Conservation (phyloP, 2,113 vertebrate genomes). For the Boleophthalmus pectinirostris region DNA sequence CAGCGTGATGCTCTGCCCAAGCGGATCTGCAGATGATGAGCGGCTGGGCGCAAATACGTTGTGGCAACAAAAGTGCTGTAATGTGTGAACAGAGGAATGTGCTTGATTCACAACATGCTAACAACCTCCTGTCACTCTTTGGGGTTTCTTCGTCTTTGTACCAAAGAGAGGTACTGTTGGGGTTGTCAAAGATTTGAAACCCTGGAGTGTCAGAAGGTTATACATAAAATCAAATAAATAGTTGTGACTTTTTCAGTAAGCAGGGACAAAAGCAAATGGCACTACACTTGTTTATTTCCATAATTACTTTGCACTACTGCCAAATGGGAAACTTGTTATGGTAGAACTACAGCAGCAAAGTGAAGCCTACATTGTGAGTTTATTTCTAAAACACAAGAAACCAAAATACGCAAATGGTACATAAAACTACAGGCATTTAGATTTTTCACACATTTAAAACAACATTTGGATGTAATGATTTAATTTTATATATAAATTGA, state of each 20-base stretch:
- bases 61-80: not conserved
- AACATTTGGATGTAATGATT: not conserved
- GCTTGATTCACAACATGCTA: slow-evolving; percentile 3
- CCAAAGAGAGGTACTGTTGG: not conserved
- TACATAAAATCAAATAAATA: too few species aligned
- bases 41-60: not conserved
- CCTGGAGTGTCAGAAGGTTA: not conserved
- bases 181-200: not conserved
- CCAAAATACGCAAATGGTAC: too few species aligned
- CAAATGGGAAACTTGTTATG: too few species aligned
- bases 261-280: too few species aligned
- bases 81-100: slow-evolving; percentile 1
- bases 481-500: too few species aligned
- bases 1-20: not conserved
- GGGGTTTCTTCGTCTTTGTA: not conserved
- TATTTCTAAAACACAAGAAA: too few species aligned
- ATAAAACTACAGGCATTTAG: not conserved
- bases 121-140: not conserved
- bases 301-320: too few species aligned
- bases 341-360: too few species aligned
- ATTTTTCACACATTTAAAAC: not conserved
- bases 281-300: too few species aligned
- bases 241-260: too few species aligned
- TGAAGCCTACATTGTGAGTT: too few species aligned
- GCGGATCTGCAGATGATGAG: not conserved